These are phyloP conservation scores for Accipiter badius DNA, from an alignment of 2,797 vertebrate genomes.

Conservation along the genomic window DNA sequence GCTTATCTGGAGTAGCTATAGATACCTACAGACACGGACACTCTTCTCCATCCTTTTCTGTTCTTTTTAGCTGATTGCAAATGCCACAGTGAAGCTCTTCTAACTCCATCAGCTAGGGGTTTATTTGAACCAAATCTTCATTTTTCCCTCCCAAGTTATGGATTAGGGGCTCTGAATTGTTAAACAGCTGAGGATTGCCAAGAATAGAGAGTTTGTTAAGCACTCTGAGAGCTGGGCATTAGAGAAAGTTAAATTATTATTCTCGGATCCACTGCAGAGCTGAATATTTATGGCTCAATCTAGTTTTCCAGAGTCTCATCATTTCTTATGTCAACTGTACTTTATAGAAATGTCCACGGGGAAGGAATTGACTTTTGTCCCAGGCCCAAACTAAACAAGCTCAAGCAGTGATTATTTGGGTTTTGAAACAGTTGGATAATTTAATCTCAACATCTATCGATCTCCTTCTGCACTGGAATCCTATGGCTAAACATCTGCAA, in stretches of 20 bases:
- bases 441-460: conserved; percentile 49
- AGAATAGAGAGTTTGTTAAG: conserved; percentile 33
- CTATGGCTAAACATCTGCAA: conserved; percentile 39
- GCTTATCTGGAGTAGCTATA: neutral
- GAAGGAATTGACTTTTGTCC: conserved; percentile 54
- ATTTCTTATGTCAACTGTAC: conserved; percentile 38
- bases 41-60: neutral
- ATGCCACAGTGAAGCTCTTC: neutral
- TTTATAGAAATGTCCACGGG: conserved; percentile 42
- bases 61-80: conserved; percentile 8
- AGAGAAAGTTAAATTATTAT: conserved; percentile 34
- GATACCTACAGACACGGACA: neutral
- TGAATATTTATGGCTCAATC: conserved; percentile 58
- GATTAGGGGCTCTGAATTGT: conserved; percentile 52
- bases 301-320: conserved; percentile 47
- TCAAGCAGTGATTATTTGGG: conserved; percentile 54
- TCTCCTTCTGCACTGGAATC: conserved; percentile 26
- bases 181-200: conserved; percentile 27
- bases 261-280: neutral
- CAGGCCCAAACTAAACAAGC: conserved; percentile 25
- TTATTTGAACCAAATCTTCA: conserved; percentile 17
- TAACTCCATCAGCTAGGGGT: conserved; percentile 4
- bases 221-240: conserved; percentile 11
- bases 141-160: conserved; percentile 43
- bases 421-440: conserved; percentile 38